Base-by-base conservation (phyloP, 2,113 vertebrate species). In the Telmatochromis sp. region DNA sequence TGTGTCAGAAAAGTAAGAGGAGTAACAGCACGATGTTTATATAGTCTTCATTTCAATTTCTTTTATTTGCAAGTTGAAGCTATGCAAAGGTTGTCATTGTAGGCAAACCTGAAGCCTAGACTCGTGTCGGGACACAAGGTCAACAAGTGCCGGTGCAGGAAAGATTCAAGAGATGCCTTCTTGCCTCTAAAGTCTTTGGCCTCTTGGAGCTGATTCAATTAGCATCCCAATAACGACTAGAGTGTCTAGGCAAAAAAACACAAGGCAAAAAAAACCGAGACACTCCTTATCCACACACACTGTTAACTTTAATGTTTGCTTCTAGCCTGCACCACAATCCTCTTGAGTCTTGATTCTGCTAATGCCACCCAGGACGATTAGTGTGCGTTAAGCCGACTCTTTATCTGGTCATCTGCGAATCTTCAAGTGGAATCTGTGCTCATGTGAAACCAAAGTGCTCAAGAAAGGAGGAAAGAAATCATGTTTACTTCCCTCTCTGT, bases 301-400 rank as follows among this genome's bases (percentile, higher is more conserved):
- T 63, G 6, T 35, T 63, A 63, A 31, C 23, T 49, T 47, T 75
- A 75, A 75, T 78, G 68, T 49, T 75, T 12, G 42, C 15, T 49
- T 78, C 23, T 5, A 4, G 70, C 42, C 6, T 12, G 7, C 23
- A 6, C 14, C 70, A 17, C 23, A 17, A 1, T 45, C 40, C 40
- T 73, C 21, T n/a, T n/a, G 17, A 47, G 23, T 47, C 14, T 28
- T 11, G 15, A 60, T 0, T 60, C 42, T 1, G 9, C 42, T 7
- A 15, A 31, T 78, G 26, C 10, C 9, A 47, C 26, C 10, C 70
- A 78, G 26, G 14, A 49, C 9, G 6, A 75, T 75, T 28, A 19
- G 5, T 11, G 42, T 28, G 9, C 2, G 2, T 28, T 2, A 47
- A 47, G 70, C 70, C 1, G 21, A 73, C 8, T 75, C 23, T 12